These are phyloP conservation scores for Eumeta japonica DNA, from an alignment of 1,140 invertebrate genomes.

Conservation along the genomic window DNA sequence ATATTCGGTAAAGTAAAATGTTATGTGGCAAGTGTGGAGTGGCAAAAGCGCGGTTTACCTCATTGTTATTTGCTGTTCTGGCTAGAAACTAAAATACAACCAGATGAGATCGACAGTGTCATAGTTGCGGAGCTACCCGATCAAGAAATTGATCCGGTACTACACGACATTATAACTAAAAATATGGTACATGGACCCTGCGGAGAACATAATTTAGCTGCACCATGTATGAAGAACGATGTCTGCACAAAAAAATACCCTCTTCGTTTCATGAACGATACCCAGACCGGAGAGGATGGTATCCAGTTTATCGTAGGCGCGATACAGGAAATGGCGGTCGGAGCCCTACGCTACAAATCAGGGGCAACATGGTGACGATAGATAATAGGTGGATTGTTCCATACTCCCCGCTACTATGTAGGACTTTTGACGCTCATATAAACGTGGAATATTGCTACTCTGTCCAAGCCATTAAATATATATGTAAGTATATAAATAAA, in stretches of 20 bases:
- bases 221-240: slow-evolving; percentile 21
- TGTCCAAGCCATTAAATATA: too few species aligned
- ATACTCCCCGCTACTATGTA: too few species aligned
- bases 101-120: too few species aligned
- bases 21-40: slow-evolving; percentile 20
- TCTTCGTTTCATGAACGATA: slow-evolving; percentile 12
- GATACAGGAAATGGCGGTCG: slow-evolving; percentile 29
- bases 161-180: slow-evolving; percentile 34
- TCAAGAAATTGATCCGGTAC: slow-evolving; percentile 22
- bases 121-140: too few species aligned
- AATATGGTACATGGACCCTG: too few species aligned
- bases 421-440: too few species aligned
- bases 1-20: slow-evolving; percentile 18
- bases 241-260: slow-evolving; percentile 21
- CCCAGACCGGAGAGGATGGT: slow-evolving; percentile 28
- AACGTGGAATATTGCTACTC: slow-evolving; percentile 26
- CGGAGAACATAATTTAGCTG: slow-evolving; percentile 13
- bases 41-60: too few species aligned
- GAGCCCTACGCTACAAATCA: too few species aligned
- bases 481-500: too few species aligned
- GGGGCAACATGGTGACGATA: too few species aligned
- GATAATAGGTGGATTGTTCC: too few species aligned
- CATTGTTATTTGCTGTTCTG: slow-evolving; percentile 18
- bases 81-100: slow-evolving; percentile 24
- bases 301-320: too few species aligned